These are phyloP conservation scores for Catocala sponsa DNA, from an alignment of 2,888 invertebrate species.

Conservation along the genomic window DNA sequence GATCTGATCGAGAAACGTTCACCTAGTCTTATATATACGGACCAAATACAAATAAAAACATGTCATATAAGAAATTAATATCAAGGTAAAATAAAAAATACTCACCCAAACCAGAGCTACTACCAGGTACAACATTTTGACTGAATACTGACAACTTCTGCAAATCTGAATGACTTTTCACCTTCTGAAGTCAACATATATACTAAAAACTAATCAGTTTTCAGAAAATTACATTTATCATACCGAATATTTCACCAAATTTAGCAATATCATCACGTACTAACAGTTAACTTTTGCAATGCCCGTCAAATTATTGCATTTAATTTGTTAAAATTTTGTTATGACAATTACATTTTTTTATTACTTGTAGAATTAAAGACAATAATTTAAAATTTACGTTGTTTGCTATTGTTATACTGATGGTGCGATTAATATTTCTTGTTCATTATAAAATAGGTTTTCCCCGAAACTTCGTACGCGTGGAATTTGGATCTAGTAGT, in stretches of 20 bases:
- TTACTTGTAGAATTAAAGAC: too few relatives aligned
- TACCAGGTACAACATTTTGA: slow-evolving; percentile 31
- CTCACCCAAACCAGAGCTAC: slow-evolving; percentile 28
- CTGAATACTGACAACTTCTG: not conserved
- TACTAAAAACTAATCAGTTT: slow-evolving; percentile 43
- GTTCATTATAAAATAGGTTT: too few relatives aligned
- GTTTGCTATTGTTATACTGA: too few relatives aligned
- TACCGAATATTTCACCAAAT: slow-evolving; percentile 17
- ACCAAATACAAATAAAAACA: not conserved
- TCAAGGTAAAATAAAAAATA: slow-evolving; percentile 1
- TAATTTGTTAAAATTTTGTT: slow-evolving; percentile 4
- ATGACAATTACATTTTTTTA: not conserved
- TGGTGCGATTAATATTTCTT: too few relatives aligned
- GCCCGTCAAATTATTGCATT: not conserved
- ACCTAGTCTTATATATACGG: too few relatives aligned
- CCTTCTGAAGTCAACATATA: slow-evolving; percentile 22
- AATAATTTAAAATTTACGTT: too few relatives aligned
- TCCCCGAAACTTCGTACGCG: too few relatives aligned
- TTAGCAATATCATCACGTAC: slow-evolving; percentile 19
- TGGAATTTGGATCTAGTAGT: too few relatives aligned
- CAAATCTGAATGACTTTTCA: not conserved
- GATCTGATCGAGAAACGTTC: too few relatives aligned
- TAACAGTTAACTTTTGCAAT: not conserved
- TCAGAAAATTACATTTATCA: slow-evolving; percentile 31
- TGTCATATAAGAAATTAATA: not conserved